Evolutionary conservation across 1,140 invertebrate species (phyloP).

Genomic region (Mamestra configurata): DNA sequence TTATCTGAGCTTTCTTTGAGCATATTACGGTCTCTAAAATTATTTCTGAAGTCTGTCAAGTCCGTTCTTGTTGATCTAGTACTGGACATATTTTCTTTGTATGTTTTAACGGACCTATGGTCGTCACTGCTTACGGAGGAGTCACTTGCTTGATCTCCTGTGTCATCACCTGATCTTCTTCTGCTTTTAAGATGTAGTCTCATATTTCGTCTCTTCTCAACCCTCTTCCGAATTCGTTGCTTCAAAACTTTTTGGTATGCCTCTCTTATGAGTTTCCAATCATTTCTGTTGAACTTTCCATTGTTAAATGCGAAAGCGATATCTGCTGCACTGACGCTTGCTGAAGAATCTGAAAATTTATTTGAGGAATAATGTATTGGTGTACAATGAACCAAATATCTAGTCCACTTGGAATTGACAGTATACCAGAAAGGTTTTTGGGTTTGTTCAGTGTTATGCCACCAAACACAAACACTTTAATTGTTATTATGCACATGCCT

Average conservation of each 20-base stretch:
- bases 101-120: conserved; percentile 66
- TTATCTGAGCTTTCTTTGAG: conserved; percentile 66
- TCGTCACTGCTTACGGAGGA: conserved; percentile 80
- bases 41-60: conserved; percentile 57
- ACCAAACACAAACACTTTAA: no score
- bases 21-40: conserved; percentile 62
- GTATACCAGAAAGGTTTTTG: background rate
- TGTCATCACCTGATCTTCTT: conserved; percentile 70
- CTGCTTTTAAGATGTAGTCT: conserved; percentile 64
- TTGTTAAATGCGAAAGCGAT: conserved; percentile 76
- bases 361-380: background rate
- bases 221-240: conserved; percentile 64
- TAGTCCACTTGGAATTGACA: background rate
- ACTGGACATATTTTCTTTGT: conserved; percentile 64
- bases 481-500: no score
- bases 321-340: conserved; percentile 72
- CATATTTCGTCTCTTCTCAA: conserved; percentile 70
- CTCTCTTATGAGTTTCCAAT: conserved; percentile 73
- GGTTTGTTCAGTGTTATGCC: no score
- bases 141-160: conserved; percentile 74
- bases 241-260: conserved; percentile 72
- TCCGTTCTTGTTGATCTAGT: conserved; percentile 61
- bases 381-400: background rate
- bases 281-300: conserved; percentile 73
- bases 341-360: conserved; percentile 73